Evolutionary conservation across 2,797 vertebrate genomes (phyloP), one percentile per base, ranked within the genome.

Genomic region (Molossus alvarezi): DNA sequence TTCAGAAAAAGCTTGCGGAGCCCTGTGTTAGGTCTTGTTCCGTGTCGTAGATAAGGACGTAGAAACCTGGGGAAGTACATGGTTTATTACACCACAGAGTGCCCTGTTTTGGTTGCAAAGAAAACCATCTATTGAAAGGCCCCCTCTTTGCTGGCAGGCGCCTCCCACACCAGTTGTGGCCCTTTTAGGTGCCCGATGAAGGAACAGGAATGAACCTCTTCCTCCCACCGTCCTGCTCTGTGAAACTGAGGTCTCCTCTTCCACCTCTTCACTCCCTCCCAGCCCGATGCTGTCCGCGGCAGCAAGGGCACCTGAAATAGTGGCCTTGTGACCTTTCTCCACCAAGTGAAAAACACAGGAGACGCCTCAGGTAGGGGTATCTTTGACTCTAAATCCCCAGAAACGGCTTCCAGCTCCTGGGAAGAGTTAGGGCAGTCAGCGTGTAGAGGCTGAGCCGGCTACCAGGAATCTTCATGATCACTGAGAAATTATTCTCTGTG

Each of bases 401-500:
- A 81, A 81, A n/a, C 5, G 51, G 41, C 21, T 92, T 93, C 72
- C 17, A 88, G 64, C 83, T 37, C 20, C 14, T 17, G 25, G 60
- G 72, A 79, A 25, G 62, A 67, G 18, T 11, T 29, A 75, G 81
- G 48, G 25, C 9, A 33, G 55, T 72, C 67, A 55, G 41, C 13
- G 21, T 58, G 57, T 12, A 77, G 65, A 58, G 45, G 25, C 65
- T 69, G 75, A 94, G 75, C 82, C 41, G 67, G 72, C 29, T 65
- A n/a, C 71, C 25, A 69, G 80, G 89, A 93, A 94, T 12, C 53
- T 45, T 76, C 57, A n/a, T 3, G 20, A 55, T 65, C 3, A 41
- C 81, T 4, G 21, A 93, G 84, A 94, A 90, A 53, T 85, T 29
- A 53, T 57, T 92, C 18, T 69, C 81, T 37, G 84, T 58, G 71